Evolutionary conservation across 1,140 invertebrate species (phyloP).

Genomic region (Diachasma alloeum): DNA sequence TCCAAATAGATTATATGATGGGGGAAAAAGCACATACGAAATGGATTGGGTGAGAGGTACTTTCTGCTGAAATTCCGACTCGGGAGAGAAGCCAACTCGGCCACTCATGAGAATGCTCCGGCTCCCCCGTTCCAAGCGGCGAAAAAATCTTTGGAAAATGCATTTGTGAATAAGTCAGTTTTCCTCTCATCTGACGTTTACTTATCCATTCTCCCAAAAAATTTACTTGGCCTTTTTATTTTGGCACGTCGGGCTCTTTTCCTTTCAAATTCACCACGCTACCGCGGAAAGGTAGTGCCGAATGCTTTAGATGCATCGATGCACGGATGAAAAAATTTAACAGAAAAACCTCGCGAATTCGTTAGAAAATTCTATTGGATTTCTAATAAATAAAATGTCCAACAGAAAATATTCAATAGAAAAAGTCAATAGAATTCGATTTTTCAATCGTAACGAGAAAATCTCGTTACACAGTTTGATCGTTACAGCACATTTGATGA

Average conservation of each 20-base stretch:
- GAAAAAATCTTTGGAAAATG: neutral
- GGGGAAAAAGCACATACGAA: neutral
- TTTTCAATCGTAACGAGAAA: no score
- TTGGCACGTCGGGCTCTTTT: neutral
- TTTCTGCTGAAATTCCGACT: neutral
- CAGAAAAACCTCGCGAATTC: no score
- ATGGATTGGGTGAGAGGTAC: neutral
- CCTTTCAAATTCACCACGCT: neutral
- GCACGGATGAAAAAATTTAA: no score
- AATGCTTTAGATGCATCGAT: neutral
- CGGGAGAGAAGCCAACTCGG: neutral
- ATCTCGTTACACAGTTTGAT: no score
- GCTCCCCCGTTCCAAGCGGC: neutral
- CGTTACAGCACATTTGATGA: no score
- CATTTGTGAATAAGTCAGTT: conserved; percentile 13
- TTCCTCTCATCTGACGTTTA: neutral
- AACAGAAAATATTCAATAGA: no score
- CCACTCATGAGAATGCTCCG: neutral
- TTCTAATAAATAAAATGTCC: no score
- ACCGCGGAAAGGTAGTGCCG: neutral
- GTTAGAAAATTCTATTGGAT: no score
- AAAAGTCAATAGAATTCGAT: no score
- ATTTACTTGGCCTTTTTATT: neutral
- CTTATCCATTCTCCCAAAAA: neutral
- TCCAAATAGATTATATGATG: neutral